phyloP scores from a whole-genome alignment of 2,797 vertebrate genomes.

The Varecia variegata region DNA sequence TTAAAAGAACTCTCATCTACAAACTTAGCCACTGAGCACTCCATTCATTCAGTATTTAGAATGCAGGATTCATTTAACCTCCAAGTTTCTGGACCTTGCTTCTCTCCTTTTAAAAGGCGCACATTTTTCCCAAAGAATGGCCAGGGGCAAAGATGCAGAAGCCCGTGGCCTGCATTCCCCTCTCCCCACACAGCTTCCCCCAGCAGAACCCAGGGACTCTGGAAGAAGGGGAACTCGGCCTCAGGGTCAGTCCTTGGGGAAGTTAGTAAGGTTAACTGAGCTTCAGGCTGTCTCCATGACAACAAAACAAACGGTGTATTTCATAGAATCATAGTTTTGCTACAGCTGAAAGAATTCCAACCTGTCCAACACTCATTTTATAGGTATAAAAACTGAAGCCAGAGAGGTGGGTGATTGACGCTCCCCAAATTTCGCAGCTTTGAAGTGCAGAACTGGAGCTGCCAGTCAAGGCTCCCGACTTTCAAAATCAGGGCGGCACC shows the following conservation, averaged over 20 bases:
- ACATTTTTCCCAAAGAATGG: not conserved
- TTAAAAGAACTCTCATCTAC: not conserved
- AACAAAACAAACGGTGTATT: slow-evolving; percentile 61
- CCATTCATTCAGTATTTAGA: not conserved
- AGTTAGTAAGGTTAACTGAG: slow-evolving; percentile 14
- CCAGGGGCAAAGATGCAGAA: not conserved
- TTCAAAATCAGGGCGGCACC: not conserved
- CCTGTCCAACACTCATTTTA: slow-evolving; percentile 48
- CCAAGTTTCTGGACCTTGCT: no score
- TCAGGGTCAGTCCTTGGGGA: not conserved
- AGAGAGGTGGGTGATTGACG: slow-evolving; percentile 32
- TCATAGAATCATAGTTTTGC: slow-evolving; percentile 45
- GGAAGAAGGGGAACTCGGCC: not conserved
- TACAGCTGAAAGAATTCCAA: slow-evolving; percentile 56
- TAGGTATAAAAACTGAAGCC: slow-evolving; percentile 50
- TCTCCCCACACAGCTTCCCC: not conserved
- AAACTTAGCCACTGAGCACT: not conserved
- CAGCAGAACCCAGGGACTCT: not conserved
- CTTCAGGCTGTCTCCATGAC: slow-evolving; percentile 50
- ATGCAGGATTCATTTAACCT: not conserved
- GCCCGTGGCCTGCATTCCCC: not conserved
- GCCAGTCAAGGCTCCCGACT: not conserved
- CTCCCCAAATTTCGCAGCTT: not conserved
- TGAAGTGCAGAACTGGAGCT: not conserved
- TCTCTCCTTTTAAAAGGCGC: not conserved